Base-by-base conservation (phyloP, 1,140 invertebrate genomes). In the Nephila pilipes region DNA sequence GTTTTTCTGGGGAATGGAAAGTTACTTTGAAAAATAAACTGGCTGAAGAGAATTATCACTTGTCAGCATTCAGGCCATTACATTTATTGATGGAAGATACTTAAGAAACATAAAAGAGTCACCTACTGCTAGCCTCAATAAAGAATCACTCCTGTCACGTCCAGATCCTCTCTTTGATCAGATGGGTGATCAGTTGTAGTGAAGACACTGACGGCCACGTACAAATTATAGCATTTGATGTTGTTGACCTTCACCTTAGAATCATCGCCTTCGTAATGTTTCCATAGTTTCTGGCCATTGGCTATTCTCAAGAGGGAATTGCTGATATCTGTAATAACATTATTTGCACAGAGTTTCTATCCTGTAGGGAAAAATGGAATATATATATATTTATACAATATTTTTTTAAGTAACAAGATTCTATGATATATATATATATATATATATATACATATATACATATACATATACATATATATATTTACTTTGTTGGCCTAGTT, bases 211-310 rank as follows among this genome's bases (percentile, higher is more conserved):
- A 89, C 98, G 0, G 98, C 98, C 69, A 99, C 97, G 2, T 20
- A 99, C n/a, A 96, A 0, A 97, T 98, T 87, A 99, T 99, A 94
- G 97, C 97, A 75, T 98, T 98, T 38, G 97, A 97, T 60, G 97
- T 94, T 16, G 36, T 92, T 96, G 97, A 29, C 98, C 98, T 94
- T 98, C 97, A 32, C 97, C 97, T 94, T 98, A n/a, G 97, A 20
- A 93, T 93, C 96, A 99, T 98, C 0, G 98, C 98, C 97, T 94
- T 55, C 98, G 96, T 69, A 99, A 95, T 0, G 98, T 98, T 95
- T 99, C 98, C 98, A 99, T 99, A 0, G 99, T 99, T 94, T n/a
- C n/a, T 98, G 97, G 1, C 97, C 97, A 96, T 99, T 99, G 0
- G 97, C 97, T 94, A 98, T 97, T 2, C 98, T 97, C 18, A 98